Conservation (phyloP, 2,888 invertebrate genomes). For the Synergus japonicus region DNA sequence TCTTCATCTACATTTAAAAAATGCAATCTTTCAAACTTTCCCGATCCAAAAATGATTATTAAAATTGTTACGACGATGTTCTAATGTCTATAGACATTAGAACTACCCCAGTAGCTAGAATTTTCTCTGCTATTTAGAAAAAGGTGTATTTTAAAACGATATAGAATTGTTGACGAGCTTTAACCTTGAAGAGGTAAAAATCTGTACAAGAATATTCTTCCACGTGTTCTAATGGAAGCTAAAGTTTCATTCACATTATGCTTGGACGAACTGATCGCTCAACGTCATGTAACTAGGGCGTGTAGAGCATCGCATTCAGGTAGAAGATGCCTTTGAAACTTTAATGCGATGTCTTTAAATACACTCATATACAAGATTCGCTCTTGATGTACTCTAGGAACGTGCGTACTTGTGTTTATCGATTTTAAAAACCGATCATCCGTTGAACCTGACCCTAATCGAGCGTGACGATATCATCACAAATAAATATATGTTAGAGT, state of each 20-base stretch:
- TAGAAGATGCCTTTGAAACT: slow-evolving; percentile 37
- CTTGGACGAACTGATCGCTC: slow-evolving; percentile 30
- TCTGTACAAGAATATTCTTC: background rate
- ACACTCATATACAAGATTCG: slow-evolving; percentile 6
- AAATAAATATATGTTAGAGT: background rate
- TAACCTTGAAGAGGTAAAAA: background rate
- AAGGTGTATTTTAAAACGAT: background rate
- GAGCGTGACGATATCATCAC: background rate
- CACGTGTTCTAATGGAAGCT: background rate
- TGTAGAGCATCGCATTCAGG: slow-evolving; percentile 21
- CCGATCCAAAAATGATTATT: too few species aligned
- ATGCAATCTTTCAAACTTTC: background rate
- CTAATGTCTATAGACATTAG: too few species aligned
- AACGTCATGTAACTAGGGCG: slow-evolving; percentile 19
- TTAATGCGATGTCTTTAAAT: slow-evolving; percentile 31
- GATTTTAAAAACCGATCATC: slow-evolving; percentile 29
- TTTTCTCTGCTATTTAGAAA: too few species aligned
- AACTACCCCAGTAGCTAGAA: too few species aligned
- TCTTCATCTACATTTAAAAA: background rate
- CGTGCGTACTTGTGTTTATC: slow-evolving; percentile 11
- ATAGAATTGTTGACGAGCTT: background rate
- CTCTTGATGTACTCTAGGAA: slow-evolving; percentile 3
- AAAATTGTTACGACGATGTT: too few species aligned
- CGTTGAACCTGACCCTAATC: slow-evolving; percentile 30
- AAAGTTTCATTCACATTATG: slow-evolving; percentile 38